Conservation (phyloP, 2,797 vertebrate genomes). For the Setipinna tenuifilis region DNA sequence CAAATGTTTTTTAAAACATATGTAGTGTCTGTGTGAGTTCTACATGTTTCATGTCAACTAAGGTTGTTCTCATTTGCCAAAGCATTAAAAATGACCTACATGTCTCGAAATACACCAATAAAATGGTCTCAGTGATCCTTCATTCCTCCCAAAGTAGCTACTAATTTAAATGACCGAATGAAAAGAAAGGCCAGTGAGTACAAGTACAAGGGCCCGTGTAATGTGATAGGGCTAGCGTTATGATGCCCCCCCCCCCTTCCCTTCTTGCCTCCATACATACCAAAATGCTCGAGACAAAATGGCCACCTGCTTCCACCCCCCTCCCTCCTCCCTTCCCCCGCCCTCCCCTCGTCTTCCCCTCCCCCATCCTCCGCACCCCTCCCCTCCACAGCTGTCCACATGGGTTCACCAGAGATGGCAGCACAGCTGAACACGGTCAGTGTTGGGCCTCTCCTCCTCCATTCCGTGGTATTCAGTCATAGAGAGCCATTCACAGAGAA, state of each 20-base stretch:
- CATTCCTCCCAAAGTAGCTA: not conserved
- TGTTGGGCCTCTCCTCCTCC: not conserved
- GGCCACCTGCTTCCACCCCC: not conserved
- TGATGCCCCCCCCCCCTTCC: not conserved
- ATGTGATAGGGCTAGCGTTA: not conserved
- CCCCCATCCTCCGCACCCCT: not conserved
- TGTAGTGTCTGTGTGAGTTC: not conserved
- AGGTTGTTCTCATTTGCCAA: not conserved
- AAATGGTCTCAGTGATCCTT: not conserved
- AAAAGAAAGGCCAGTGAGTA: not conserved
- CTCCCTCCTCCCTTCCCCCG: not conserved
- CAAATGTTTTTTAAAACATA: not conserved
- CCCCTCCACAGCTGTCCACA: not conserved
- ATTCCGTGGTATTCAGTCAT: not conserved
- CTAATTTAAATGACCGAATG: not conserved
- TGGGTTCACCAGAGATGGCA: not conserved
- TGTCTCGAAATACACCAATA: not conserved
- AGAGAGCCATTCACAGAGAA: not conserved
- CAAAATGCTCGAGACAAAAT: not conserved
- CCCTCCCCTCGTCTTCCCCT: not conserved
- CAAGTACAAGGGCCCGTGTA: slow-evolving; percentile 2
- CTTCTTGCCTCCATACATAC: not conserved
- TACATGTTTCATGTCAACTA: not conserved
- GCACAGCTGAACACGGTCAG: not conserved
- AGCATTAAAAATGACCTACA: not conserved